Conservation (phyloP, 2,888 invertebrate genomes). For the Cerastis rubricosa region DNA sequence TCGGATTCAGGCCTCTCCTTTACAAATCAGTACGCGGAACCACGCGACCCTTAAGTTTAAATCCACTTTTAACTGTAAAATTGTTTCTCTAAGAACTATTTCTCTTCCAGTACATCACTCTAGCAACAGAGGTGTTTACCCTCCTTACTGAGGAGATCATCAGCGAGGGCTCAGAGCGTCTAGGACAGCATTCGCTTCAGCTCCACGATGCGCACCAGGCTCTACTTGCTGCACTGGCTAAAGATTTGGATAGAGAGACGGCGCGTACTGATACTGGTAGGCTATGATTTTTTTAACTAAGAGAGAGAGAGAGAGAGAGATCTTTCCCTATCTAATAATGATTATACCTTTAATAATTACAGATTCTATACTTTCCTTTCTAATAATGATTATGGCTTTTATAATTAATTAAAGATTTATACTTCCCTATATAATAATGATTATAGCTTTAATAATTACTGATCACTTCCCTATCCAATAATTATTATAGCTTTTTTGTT, state of each 20-base stretch:
- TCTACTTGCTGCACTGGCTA: conserved; percentile 96
- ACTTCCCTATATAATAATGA: too few species aligned
- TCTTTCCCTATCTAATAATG: neutral
- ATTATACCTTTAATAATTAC: neutral
- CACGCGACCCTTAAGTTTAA: neutral
- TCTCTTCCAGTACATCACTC: conserved; percentile 93
- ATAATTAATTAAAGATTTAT: too few species aligned
- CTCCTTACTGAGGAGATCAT: conserved; percentile 96
- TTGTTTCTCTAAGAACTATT: neutral
- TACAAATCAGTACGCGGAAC: neutral
- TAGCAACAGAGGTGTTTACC: conserved; percentile 96
- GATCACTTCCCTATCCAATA: too few species aligned
- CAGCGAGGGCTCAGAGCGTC: conserved; percentile 92
- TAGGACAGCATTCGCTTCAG: conserved; percentile 90
- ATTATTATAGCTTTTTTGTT: too few species aligned
- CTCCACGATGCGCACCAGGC: conserved; percentile 97
- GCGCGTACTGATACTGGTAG: conserved; percentile 94
- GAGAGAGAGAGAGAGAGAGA: neutral
- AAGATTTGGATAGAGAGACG: conserved; percentile 97
- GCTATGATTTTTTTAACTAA: neutral
- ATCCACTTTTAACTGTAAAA: neutral
- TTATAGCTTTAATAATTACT: too few species aligned
- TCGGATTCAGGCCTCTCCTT: neutral
- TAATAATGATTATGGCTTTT: too few species aligned
- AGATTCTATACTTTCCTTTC: too few species aligned